Percentiles rank a stretch among this genome's conserved stretches.
These are phyloP conservation scores for Scolanthus callimorphus DNA, from an alignment of 92 coral and sea anemone genomes.

Conservation along the genomic window DNA sequence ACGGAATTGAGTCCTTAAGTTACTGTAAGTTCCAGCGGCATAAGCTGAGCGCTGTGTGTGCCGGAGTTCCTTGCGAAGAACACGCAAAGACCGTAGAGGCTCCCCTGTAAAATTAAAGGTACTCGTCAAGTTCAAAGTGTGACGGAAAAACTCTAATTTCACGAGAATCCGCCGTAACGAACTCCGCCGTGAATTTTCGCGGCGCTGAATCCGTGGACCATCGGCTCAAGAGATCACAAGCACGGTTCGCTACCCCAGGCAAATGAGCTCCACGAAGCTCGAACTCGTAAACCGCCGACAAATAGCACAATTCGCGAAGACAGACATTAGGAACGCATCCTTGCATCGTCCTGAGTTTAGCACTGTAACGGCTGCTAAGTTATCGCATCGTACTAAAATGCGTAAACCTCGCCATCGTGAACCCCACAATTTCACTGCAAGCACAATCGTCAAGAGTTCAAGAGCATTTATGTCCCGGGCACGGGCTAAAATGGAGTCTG, in stretches of 20 bases:
- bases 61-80: background rate
- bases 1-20: background rate
- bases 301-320: conserved; percentile 27
- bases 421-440: conserved; percentile 1
- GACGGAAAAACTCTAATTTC: background rate
- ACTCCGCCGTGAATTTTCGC: background rate
- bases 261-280: conserved; percentile 34
- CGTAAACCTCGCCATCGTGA: conserved; percentile 7
- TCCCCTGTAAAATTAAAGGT: background rate
- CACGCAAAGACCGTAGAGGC: background rate
- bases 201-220: conserved; percentile 1
- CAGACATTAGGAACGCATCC: conserved; percentile 18
- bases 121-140: background rate
- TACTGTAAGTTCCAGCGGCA: background rate
- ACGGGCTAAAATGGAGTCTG: background rate
- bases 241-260: conserved; percentile 20
- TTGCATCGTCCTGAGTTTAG: background rate
- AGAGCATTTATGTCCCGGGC: background rate
- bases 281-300: conserved; percentile 16
- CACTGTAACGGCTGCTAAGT: conserved; percentile 17
- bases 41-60: background rate
- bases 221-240: conserved; percentile 24
- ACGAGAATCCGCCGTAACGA: background rate
- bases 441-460: conserved; percentile 4
- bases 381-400: conserved; percentile 12